Base-by-base conservation (phyloP, 2,888 invertebrate species). In the Terebella lapidaria region DNA sequence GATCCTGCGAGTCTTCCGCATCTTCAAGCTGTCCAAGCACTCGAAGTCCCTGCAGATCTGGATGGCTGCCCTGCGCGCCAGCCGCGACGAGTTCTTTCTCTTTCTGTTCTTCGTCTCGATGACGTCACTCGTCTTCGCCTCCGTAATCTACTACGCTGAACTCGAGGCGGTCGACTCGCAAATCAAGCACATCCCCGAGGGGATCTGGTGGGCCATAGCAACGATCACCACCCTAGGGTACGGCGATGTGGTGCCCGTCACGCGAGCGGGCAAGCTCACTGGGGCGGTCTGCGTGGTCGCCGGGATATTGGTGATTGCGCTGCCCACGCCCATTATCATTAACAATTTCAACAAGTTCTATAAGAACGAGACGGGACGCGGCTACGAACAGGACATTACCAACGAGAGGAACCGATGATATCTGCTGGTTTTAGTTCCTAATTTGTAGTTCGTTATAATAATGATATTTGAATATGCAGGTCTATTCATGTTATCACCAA, bases 321-420 rank as follows among this genome's bases (percentile, higher is more conserved):
- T 82, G 24, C 82, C 82, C 15, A 81, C 82, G 25, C 82, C 82
- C 0, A 80, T 82, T 35, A 80, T 82, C 56, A 81, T 82, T 3
- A 78, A 81, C 57, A 82, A 82, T 70, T 82, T 82, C 72, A 61
- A 61, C 53, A 47, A 54, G 30, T 61, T 60, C 55, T 61, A 61
- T 49, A 22, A 55, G 20, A 63, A 61, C 55, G 58, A 57, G 5
- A 56, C 56, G 18, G 56, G 47, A n/a, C 45, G 56, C 4, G 56
- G 56, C 5, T 5, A 18, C 42, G 42, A 35, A 35, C n/a, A n/a
- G n/a, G n/a, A n/a, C n/a, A n/a, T n/a, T n/a, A n/a, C n/a, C n/a
- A n/a, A n/a, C n/a, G n/a, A n/a, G n/a, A n/a, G n/a, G n/a, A n/a
- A n/a, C n/a, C n/a, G n/a, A n/a, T n/a, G n/a, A n/a, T n/a, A n/a